phyloP scores from a whole-genome alignment of 2,888 invertebrate species.

The Lithophane socia region DNA sequence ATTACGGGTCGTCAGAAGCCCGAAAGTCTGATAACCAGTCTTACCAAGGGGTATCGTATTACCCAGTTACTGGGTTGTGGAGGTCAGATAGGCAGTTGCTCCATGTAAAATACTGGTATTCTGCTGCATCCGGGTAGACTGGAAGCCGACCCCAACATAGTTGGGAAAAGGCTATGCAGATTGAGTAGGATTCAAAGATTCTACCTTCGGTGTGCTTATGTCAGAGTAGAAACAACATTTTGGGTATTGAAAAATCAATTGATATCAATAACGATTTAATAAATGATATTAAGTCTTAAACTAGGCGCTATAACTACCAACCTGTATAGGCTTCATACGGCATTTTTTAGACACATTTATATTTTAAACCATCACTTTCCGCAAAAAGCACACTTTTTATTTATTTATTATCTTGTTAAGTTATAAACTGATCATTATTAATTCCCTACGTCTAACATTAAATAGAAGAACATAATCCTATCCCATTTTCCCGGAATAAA shows the following conservation, averaged over 20 bases:
- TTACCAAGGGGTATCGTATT: no score
- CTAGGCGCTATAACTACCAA: background rate
- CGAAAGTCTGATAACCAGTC: no score
- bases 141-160: no score
- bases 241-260: background rate
- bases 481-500: background rate
- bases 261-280: background rate
- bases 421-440: background rate
- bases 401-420: background rate
- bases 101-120: no score
- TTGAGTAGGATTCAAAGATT: background rate
- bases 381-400: background rate
- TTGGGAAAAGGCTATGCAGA: no score
- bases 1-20: no score
- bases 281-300: background rate
- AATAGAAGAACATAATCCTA: background rate
- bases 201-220: background rate
- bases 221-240: background rate
- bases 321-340: background rate
- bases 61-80: no score
- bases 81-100: no score
- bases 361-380: background rate
- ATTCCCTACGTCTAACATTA: background rate
- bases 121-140: no score
- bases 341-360: background rate